These are phyloP conservation scores for Amphipoea lucens DNA, from an alignment of 2,888 invertebrate genomes.

Conservation along the genomic window DNA sequence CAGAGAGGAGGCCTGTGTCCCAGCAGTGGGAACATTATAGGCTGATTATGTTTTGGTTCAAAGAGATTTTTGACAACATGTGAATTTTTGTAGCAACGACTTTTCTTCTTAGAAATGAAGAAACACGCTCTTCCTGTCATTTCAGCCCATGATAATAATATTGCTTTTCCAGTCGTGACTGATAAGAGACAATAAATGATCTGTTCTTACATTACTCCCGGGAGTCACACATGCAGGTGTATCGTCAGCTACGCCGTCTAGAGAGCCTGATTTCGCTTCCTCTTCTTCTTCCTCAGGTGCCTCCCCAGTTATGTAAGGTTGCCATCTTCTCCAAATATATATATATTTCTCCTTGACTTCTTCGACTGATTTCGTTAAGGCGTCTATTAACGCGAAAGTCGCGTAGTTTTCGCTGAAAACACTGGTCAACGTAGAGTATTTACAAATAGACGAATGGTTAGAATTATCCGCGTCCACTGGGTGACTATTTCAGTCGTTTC, in stretches of 20 bases:
- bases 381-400: neutral
- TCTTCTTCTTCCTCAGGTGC: neutral
- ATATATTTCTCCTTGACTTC: neutral
- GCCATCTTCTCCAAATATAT: neutral
- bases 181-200: neutral
- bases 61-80: neutral
- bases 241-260: neutral
- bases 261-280: too few relatives aligned
- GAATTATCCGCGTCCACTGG: conserved; percentile 37
- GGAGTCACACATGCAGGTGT: neutral
- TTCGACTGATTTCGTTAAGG: neutral
- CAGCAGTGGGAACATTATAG: too few relatives aligned
- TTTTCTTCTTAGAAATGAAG: neutral
- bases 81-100: neutral
- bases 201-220: neutral
- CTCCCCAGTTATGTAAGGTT: neutral
- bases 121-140: neutral
- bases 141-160: neutral
- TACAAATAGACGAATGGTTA: conserved; percentile 52
- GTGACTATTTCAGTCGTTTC: conserved; percentile 71
- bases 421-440: conserved; percentile 38
- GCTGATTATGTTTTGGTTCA: neutral
- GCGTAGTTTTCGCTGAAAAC: neutral
- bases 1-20: too few relatives aligned
- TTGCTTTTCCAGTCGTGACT: too few relatives aligned